Evolutionary conservation across 2,888 invertebrate genomes (phyloP), one percentile per base, ranked within the genome.

Genomic region (Allophyes oxyacanthae): DNA sequence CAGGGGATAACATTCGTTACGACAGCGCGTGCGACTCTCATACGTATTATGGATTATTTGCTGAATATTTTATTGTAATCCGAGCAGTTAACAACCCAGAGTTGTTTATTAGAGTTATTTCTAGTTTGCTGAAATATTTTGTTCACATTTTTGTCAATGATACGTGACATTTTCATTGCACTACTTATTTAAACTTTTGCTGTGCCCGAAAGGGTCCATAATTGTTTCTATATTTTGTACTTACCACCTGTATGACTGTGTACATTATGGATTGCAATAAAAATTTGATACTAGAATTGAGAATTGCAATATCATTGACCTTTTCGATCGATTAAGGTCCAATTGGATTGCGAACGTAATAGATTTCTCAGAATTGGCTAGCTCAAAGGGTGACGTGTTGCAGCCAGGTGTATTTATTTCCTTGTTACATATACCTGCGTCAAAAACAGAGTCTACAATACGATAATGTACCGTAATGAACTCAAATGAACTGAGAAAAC

Each of bases 1-100:
- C 89, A 83, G 76, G 65, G 79, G 82, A 86, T 86, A 86, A 80
- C 83, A 82, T 86, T 89, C 87, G 88, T 88, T 88, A 88, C 83
- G 82, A 80, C 80, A 75, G 70, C 81, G 78, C 78, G 78, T 79
- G 76, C 78, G 68, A 77, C 79, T 78, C 75, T 78, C 78, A 77
- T 80, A 81, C 79, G 81, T 79, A 75, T 70, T 79, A 78, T 77
- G 78, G 78, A 77, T 83, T 81, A 82, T 79, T 79, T 78, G 67
- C 72, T 75, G 84, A 81, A 82, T 84, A 75, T 64, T 76, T 82
- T 83, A 79, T 78, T 81, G 70, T 80, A 77, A 78, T 77, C 48
- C 64, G 60, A 57, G 60, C 68, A 63, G 77, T 71, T 76, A 64
- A 63, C 66, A 59, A 70, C 68, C 53, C 40, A 50, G 52, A 64